Base-by-base conservation (phyloP, 2,888 invertebrate species). In the Drosophila cognata region DNA sequence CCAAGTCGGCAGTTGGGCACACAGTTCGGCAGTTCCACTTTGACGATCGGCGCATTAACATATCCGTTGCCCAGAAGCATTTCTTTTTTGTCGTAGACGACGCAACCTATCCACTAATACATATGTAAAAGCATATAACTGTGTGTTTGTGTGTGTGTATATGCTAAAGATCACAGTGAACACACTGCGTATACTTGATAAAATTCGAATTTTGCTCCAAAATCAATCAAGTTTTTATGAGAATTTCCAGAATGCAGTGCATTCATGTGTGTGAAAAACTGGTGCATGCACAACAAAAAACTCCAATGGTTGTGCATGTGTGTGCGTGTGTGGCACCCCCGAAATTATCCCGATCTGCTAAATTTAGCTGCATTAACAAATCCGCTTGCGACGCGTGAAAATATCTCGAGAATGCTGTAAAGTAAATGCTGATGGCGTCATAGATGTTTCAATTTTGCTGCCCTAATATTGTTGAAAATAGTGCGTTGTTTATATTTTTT, bases 11-110 rank as follows among this genome's bases (percentile, higher is more conserved):
- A 69, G 63, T 69, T 74, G 76, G 70, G 74, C 68, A 73, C 48
- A 65, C 61, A 53, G 50, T 38, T 55, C 56, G 63, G 21, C 91
- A 92, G 92, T 93, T 88, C 90, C 87, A 90, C 84, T 91, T 91
- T 88, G 91, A 84, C 92, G 90, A 92, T 92, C 90, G 93, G 81
- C 86, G 88, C 86, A 90, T 83, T 81, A 79, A 88, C 92, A 91
- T 90, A 91, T 87, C 92, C 92, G 91, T 91, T 90, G 92, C 90
- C 92, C 92, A 81, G 64, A 63, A 75, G 76, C 74, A 74, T 69
- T 77, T 57, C 41, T 70, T 65, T 35, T 50, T 68, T 21, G 28
- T 58, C n/a, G 25, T 61, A 29, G 51, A 29, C 36, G 33, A 25
- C 41, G 31, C 59, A 61, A 35, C 51, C 62, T 50, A 43, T 46